Conservation (phyloP, 2,797 vertebrate species). For the Kryptolebias ocellatus region DNA sequence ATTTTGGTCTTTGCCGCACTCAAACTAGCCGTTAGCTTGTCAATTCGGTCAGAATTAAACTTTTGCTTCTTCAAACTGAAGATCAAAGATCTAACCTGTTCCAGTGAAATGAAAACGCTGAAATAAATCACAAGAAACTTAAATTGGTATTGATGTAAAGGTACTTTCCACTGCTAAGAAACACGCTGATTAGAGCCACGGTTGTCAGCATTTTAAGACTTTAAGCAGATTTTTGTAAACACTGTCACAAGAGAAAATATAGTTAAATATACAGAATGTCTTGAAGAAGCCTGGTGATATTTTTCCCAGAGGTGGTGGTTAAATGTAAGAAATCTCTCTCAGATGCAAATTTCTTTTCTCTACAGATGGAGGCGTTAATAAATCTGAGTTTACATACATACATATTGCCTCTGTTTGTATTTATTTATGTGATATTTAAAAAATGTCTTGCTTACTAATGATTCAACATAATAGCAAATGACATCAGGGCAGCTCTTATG, state of each 20-base stretch:
- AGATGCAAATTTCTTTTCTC: conserved; percentile 7
- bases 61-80: background rate
- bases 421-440: conserved; percentile 33
- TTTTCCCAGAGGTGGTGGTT: background rate
- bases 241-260: background rate
- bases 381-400: conserved; percentile 15
- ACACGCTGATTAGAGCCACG: conserved; percentile 12
- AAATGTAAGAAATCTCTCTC: conserved; percentile 7
- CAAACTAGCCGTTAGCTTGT: too few relatives aligned
- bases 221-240: conserved; percentile 2
- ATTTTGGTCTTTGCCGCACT: too few relatives aligned
- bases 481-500: background rate
- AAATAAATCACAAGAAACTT: conserved; percentile 1
- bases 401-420: conserved; percentile 1
- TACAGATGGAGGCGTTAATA: conserved; percentile 6
- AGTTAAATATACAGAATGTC: conserved; percentile 6
- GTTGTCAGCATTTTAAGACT: conserved; percentile 4
- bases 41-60: background rate
- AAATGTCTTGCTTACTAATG: background rate
- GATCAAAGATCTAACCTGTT: background rate
- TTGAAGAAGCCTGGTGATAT: background rate
- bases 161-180: background rate
- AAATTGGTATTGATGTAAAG: background rate
- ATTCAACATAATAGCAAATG: conserved; percentile 23
- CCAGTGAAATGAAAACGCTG: background rate